Percentiles rank a stretch among this genome's conserved stretches.
These are phyloP conservation scores for Digitonthophagus gazella DNA, from an alignment of 2,888 invertebrate species.

Conservation along the genomic window DNA sequence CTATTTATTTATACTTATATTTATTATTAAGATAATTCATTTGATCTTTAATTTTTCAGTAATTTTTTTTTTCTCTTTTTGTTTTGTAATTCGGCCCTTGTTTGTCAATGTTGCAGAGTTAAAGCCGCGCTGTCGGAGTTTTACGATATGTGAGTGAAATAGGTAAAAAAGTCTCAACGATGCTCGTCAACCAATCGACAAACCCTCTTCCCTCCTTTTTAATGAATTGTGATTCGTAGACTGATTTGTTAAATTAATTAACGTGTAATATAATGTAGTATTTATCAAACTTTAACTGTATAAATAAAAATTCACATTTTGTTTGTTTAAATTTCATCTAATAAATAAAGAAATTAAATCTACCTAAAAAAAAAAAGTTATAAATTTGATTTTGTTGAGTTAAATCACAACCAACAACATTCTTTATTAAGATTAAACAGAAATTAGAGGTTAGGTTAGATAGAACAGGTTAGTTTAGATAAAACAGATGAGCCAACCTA, in stretches of 20 bases:
- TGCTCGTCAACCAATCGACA: constrained; percentile 27
- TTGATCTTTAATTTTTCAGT: constrained; percentile 10
- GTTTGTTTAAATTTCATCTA: no score
- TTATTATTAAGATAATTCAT: no score
- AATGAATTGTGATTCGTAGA: constrained; percentile 45
- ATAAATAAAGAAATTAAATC: no score
- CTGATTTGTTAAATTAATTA: constrained; percentile 35
- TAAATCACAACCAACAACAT: neutral
- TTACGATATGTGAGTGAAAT: constrained; percentile 58
- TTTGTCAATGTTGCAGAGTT: constrained; percentile 59
- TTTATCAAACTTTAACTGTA: neutral
- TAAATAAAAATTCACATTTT: no score
- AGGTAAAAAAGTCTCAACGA: constrained; percentile 14
- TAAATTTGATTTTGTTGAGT: neutral
- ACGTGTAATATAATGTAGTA: constrained; percentile 3
- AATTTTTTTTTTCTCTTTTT: no score
- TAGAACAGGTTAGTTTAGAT: no score
- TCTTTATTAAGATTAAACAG: no score
- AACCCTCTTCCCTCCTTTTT: constrained; percentile 24
- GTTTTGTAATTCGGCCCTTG: constrained; percentile 4
- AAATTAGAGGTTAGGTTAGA: no score
- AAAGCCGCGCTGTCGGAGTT: constrained; percentile 82
- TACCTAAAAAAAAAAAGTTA: no score
- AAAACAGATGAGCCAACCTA: no score
- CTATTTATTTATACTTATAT: no score